Conservation (phyloP, 2,113 vertebrate species). For the Chamaea fasciata region DNA sequence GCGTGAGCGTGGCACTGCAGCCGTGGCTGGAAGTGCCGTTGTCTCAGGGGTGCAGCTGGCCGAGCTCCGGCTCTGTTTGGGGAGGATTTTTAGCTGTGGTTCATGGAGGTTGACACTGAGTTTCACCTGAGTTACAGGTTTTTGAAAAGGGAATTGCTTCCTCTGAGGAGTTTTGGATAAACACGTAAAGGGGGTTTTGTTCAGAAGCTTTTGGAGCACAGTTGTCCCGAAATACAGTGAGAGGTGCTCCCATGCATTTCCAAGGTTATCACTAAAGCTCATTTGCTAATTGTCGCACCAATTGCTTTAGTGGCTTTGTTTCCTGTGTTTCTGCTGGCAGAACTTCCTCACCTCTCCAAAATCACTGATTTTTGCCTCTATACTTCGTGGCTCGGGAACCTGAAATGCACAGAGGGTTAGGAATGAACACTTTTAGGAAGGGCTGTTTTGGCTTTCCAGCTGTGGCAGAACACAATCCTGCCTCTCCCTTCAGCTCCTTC, state of each 20-base stretch:
- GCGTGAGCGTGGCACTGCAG: not conserved
- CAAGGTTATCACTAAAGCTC: not conserved
- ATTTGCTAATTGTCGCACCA: not conserved
- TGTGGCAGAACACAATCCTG: not conserved
- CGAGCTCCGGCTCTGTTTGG: not conserved
- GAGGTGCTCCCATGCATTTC: not conserved
- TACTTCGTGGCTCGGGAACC: not conserved
- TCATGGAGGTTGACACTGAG: not conserved
- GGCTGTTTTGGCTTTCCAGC: not conserved
- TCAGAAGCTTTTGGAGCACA: not conserved
- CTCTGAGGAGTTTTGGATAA: not conserved
- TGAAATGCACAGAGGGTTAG: not conserved
- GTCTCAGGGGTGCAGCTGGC: not conserved
- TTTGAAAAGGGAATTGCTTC: not conserved
- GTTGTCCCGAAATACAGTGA: not conserved
- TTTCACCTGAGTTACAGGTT: not conserved
- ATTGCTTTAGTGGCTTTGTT: not conserved
- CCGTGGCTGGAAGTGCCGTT: not conserved
- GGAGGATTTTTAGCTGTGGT: not conserved
- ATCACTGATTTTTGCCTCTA: not conserved
- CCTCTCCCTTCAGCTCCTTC: not conserved
- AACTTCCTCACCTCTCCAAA: not conserved
- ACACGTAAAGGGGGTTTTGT: not conserved
- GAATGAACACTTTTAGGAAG: not conserved
- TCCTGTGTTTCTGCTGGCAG: not conserved